Evolutionary conservation across 2,888 invertebrate species (phyloP), one percentile per base, ranked within the genome.

Genomic region (Dorcus parallelipipedus): DNA sequence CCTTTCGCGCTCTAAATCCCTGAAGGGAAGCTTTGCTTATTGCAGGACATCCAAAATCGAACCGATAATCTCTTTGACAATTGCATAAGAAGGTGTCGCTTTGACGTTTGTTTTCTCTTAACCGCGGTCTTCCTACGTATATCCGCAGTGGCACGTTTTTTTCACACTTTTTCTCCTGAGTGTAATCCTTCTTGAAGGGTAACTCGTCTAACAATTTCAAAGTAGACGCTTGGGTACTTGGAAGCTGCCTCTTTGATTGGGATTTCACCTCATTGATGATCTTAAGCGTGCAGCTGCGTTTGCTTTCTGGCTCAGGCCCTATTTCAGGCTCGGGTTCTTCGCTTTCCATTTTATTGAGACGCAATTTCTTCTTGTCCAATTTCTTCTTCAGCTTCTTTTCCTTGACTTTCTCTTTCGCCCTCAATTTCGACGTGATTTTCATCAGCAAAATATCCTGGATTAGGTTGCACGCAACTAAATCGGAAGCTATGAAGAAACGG

Each of bases 391-490:
- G 48, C 49, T 54, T 58, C 49, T 53, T 62, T 33, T 58, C 52
- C 9, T 40, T 53, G 9, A 52, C 42, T 38, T 56, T 48, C 7
- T 48, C 55, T 52, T 59, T 39, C 52, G 50, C 14, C 55, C 52
- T 57, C 38, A 59, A 40, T 33, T 58, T 56, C 8, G 54, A 48
- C 14, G 63, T 63, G 20, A 63, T 49, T 43, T 54, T 59, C 14
- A 63, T 41, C 38, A 63, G 42, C 41, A 58, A 49, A 14, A 63
- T 55, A 45, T 63, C 63, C 40, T 63, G 63, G 3, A 63, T 17
- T 7, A 63, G 49, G 17, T 63, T 53, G 41, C 61, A 63, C 9
- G 55, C 55, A 10, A 61, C 55, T 17, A 54, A 42, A 49, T 59
- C 59, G 7, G 51, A 52, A 3, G 38, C 20, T 41, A 49, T 41